These are phyloP conservation scores for Trichechus manatus DNA, from an alignment of 2,113 vertebrate genomes.

Conservation along the genomic window DNA sequence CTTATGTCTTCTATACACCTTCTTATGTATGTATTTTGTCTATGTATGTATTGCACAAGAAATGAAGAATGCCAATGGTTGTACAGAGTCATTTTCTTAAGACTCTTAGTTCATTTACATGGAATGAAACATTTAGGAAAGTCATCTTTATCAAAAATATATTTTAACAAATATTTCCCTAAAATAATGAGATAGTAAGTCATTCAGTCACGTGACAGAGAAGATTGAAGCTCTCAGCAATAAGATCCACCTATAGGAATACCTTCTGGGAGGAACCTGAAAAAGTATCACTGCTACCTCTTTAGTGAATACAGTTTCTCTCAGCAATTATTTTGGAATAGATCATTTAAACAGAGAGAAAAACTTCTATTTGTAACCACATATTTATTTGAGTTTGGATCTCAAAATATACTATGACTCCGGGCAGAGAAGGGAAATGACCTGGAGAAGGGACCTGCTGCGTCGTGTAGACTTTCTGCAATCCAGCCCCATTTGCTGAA, in stretches of 20 bases:
- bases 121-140: not conserved
- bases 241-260: not conserved
- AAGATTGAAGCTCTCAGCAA: not conserved
- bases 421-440: not conserved
- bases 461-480: not conserved
- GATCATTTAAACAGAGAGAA: not conserved
- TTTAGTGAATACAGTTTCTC: not conserved
- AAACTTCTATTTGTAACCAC: not conserved
- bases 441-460: not conserved
- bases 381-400: not conserved
- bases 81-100: not conserved
- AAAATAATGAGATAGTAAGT: not conserved
- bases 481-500: not conserved
- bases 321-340: not conserved
- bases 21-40: too few species aligned
- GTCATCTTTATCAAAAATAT: not conserved
- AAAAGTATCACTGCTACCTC: not conserved
- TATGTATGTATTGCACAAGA: not conserved
- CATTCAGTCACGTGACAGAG: not conserved
- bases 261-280: not conserved
- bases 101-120: too few species aligned
- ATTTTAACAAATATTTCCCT: slow-evolving; percentile 46
- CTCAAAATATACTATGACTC: not conserved
- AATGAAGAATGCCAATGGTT: not conserved
- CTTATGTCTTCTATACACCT: too few species aligned